Base-by-base conservation (phyloP, 1,140 invertebrate species). In the Asobara japonica region DNA sequence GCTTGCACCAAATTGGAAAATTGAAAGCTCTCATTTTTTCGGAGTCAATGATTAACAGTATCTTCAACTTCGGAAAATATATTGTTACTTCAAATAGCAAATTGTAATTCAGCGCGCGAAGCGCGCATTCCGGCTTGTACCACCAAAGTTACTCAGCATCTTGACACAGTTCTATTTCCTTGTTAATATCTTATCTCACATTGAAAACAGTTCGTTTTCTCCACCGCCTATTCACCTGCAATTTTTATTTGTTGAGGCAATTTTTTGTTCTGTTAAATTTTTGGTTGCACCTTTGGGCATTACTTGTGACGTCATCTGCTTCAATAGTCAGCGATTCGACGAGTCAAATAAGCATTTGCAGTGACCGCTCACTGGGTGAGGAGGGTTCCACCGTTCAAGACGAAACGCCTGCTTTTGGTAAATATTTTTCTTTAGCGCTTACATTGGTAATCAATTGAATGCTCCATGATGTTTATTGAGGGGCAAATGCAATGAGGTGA, bases 311-410 rank as follows among this genome's bases (percentile, higher is more conserved):
- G 77, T 84, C 81, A 84, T 84, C 83, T 81, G 84, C n/a, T 83
- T 87, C 83, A 76, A 80, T 86, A 88, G 86, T 86, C 79, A 85
- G 83, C 72, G 85, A 88, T 82, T 83, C 86, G 76, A 80, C 84
- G 80, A 88, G 86, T 87, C 86, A 88, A 78, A 86, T 87, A 86
- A 88, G 86, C 81, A 87, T 87, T 85, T 87, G 85, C 82, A 88
- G 86, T 78, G 86, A 88, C 76, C 82, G 86, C 69, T 88, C 86
- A 74, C 84, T 87, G 82, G 84, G 71, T 86, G 87, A 77, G 75
- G 86, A 88, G 81, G 86, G 84, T 80, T 80, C 81, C 74, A 86
- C 85, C 67, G 82, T 88, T 77, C 86, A 87, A 79, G 86, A 87
- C 80, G 86, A 87, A 75, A 86, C 81, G 78, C 77, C 84, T 80